phyloP scores from a whole-genome alignment of 2,797 vertebrate genomes.

The Gallinago stenura region DNA sequence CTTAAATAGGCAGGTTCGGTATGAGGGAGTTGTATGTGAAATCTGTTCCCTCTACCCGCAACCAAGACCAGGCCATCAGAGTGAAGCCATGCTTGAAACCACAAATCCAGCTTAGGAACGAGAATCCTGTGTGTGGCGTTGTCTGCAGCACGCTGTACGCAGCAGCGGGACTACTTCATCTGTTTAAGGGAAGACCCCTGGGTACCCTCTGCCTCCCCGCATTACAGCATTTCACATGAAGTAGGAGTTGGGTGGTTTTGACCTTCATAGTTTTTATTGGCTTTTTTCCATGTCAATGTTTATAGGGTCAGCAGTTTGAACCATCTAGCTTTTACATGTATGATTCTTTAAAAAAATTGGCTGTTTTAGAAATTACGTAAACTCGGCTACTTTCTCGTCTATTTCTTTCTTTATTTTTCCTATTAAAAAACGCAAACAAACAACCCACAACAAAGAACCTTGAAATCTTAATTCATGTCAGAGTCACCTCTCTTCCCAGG shows the following conservation, averaged over 20 bases:
- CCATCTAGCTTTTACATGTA: background rate
- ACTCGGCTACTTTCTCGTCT: background rate
- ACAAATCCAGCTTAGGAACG: background rate
- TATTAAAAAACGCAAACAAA: background rate
- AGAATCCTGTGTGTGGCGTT: background rate
- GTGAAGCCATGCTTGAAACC: background rate
- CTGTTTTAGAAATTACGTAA: background rate
- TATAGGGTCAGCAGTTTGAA: background rate
- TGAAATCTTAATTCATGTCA: background rate
- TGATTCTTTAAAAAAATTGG: background rate
- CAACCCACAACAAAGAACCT: background rate
- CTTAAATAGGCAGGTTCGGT: background rate
- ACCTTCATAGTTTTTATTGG: background rate
- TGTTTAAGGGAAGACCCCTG: background rate
- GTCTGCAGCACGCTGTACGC: rapidly evolving
- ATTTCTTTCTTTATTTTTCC: too few species aligned
- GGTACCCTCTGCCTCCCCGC: background rate
- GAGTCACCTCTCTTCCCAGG: background rate
- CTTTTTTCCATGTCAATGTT: background rate
- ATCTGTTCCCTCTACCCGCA: background rate
- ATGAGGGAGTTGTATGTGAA: background rate
- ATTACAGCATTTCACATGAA: background rate
- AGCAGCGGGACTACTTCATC: background rate
- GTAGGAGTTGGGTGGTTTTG: background rate
- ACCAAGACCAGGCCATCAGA: background rate